Conservation (phyloP, 2,113 vertebrate genomes). For the Syngnathus typhle region DNA sequence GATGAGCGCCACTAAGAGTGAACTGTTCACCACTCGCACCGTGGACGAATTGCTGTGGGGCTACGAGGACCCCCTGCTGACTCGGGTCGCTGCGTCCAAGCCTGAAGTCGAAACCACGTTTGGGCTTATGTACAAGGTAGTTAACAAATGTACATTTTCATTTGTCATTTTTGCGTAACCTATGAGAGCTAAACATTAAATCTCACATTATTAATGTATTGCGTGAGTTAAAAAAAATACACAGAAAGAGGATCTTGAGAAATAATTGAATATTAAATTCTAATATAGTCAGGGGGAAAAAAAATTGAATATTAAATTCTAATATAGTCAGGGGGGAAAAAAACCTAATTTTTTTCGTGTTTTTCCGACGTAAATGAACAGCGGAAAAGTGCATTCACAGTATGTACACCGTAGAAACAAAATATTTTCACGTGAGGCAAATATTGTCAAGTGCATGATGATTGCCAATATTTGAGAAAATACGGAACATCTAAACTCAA, state of each 20-base stretch:
- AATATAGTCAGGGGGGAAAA: no score
- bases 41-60: constrained; percentile 90
- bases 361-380: neutral
- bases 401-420: no score
- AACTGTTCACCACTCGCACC: constrained; percentile 71
- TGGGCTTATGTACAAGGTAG: constrained; percentile 84
- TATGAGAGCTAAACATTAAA: no score
- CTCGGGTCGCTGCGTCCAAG: constrained; percentile 29
- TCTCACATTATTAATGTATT: no score
- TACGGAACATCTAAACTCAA: neutral
- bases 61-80: constrained; percentile 80
- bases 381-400: neutral
- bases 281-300: no score
- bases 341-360: neutral
- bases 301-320: no score
- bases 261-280: no score
- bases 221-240: no score
- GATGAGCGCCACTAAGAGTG: constrained; percentile 39
- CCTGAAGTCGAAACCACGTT: constrained; percentile 72
- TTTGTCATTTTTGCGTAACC: no score
- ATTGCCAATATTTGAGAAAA: neutral
- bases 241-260: no score
- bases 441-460: neutral
- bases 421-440: neutral
- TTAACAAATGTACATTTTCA: neutral